Evolutionary conservation across 2,888 invertebrate genomes (phyloP), one percentile per base, ranked within the genome.

Genomic region (Protophormia terraenovae): DNA sequence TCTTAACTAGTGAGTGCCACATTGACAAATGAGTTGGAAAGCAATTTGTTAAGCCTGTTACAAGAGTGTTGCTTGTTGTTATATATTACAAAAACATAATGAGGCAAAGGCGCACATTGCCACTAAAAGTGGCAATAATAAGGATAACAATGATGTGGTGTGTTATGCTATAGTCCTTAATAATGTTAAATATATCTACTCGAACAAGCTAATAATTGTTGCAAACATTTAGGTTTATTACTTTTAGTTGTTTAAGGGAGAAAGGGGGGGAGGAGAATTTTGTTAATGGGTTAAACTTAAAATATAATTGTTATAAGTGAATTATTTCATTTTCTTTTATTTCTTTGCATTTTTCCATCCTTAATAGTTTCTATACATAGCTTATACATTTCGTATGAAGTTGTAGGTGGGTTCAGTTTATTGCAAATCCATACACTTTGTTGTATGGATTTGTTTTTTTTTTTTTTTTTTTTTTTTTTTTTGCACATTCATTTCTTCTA

Each of bases 11-110:
- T 38, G 79, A 71, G 55, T 50, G 58, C 76, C 69, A 72, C 50
- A 85, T 82, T 85, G 85, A 84, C 83, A 86, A 86, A 87, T 87
- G 86, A 84, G 79, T 50, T 86, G 87, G 86, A 86, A 87, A 82
- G 81, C 79, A 86, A 87, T 86, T 86, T 83, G 86, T 83, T 83
- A 79, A 79, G 84, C 83, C 80, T 83, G 75, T 84, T 86, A 82
- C 45, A 58, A 24, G 76, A 71, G 64, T 72, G 71, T 53, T 55
- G 35, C 32, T 64, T 35, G 62, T 64, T 27, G 16, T 53, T 22
- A 10, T 38, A 29, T 27, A 29, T 14, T 24, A 12, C 47, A 35
- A 14, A 22, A 53, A 38, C 55, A 62, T 72, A 73, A 72, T 45
- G 32, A 60, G 45, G 2, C 24, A 45, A 50, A 45, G n/a, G 24